Conservation (phyloP, 2,113 vertebrate species). For the Engraulis encrasicolus region DNA sequence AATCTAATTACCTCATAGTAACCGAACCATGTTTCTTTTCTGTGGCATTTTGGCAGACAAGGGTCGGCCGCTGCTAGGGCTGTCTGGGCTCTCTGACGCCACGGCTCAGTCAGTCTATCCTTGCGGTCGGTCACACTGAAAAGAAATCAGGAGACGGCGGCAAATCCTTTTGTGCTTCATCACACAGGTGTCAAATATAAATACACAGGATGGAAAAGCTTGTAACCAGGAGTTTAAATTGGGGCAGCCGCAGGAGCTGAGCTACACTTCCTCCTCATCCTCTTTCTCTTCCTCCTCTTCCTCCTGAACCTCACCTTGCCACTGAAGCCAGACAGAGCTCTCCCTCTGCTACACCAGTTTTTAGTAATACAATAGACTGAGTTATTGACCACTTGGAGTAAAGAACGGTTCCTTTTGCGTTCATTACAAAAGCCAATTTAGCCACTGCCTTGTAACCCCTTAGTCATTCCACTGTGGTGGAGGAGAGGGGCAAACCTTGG, state of each 20-base stretch:
- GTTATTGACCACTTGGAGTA: too few species aligned
- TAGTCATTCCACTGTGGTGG: conserved; percentile 4
- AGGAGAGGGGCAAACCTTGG: conserved; percentile 17
- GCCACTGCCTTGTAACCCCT: neutral
- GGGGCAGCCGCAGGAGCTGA: too few species aligned
- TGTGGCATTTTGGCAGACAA: conserved; percentile 23
- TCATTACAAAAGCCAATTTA: too few species aligned
- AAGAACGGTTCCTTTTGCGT: too few species aligned
- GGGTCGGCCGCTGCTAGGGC: neutral
- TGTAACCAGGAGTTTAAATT: neutral
- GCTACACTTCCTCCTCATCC: too few species aligned
- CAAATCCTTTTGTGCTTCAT: conserved; percentile 6
- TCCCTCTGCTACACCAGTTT: too few species aligned
- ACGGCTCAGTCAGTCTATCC: conserved; percentile 11
- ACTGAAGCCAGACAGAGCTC: too few species aligned
- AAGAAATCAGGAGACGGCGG: conserved; percentile 25
- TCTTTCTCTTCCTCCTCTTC: too few species aligned
- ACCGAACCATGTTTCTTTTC: conserved; percentile 3
- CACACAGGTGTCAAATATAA: conserved; percentile 2
- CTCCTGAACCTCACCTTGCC: too few species aligned
- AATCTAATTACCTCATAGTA: neutral
- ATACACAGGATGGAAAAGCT: conserved; percentile 28
- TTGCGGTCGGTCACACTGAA: neutral
- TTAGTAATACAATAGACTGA: too few species aligned
- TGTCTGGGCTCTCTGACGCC: neutral